Evolutionary conservation across 1,140 invertebrate species (phyloP), one percentile per base, ranked within the genome.

Genomic region (Fopius arisanus): DNA sequence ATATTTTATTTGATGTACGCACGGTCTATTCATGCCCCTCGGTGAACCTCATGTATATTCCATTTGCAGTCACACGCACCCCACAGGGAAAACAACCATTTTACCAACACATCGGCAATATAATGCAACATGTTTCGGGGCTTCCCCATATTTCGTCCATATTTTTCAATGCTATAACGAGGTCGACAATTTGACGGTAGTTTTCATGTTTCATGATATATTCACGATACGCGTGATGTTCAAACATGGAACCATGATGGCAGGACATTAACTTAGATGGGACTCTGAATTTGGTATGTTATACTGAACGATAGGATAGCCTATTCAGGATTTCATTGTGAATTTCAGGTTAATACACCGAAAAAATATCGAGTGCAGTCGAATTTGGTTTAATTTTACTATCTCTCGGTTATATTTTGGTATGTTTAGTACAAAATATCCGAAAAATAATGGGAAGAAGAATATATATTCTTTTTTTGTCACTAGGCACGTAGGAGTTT

Each of bases 31-130:
- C 40, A 2, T 70, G 70, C 73, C 74, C 78, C 71, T 76, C 62
- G 65, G 16, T 33, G 70, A 70, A 71, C 68, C 82, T 84, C 82
- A 82, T 84, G 78, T 84, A 80, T 85, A 84, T 86, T 84, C 80
- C 77, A 84, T 82, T 74, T 76, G 77, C 65, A 76, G 70, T 78
- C 78, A 77, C 77, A 79, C 78, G 76, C 80, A 77, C 79, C 78
- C 79, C 63, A 80, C 81, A 82, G 84, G 62, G 77, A 77, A 82
- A 80, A 83, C 78, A 78, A 81, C 72, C 43, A 70, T 74, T 67
- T 67, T 48, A 51, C 37, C 66, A 54, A 59, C 12, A 33, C 26
- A 14, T 12, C 43, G 5, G 67, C 41, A 51, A 31, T 37, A 66
- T 66, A 29, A 33, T 12, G 16, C 28, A 16, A 21, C 21, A n/a